phyloP scores from a whole-genome alignment of 2,113 vertebrate species.

The Heterotilapia buettikoferi region DNA sequence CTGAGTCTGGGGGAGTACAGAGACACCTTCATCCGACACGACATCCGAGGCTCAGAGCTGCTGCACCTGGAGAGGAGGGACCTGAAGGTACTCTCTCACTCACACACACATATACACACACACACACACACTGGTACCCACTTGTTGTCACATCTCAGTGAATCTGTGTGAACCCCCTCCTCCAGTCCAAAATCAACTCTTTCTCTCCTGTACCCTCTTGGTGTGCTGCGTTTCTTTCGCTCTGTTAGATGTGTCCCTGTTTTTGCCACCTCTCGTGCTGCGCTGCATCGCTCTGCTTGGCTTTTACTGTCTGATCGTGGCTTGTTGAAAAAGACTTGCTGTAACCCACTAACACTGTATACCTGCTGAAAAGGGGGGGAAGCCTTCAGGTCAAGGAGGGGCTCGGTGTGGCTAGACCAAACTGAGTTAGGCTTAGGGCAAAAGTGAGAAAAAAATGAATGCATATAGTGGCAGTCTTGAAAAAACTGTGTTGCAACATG shows the following conservation, averaged over 20 bases:
- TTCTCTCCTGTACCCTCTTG: constrained; percentile 20
- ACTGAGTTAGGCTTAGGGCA: neutral
- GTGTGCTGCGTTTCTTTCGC: neutral
- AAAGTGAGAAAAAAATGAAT: neutral
- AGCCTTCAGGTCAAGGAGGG: neutral
- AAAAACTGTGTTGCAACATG: neutral
- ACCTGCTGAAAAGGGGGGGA: constrained; percentile 7
- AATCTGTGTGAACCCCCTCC: constrained; percentile 73
- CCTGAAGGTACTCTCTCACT: constrained; percentile 87
- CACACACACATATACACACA: neutral
- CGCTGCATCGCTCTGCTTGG: constrained; percentile 72
- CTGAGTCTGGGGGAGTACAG: constrained; percentile 99
- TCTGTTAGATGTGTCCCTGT: constrained; percentile 41
- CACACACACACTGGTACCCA: neutral
- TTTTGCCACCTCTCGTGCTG: constrained; percentile 36
- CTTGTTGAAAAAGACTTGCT: constrained; percentile 40
- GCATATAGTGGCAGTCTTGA: neutral
- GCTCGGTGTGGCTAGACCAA: neutral
- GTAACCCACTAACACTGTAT: constrained; percentile 59
- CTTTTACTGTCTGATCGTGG: constrained; percentile 60
- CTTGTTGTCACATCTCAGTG: neutral
- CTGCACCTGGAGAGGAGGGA: constrained; percentile 99
- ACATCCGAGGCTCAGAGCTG: constrained; percentile 98
- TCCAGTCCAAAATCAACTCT: constrained; percentile 64
- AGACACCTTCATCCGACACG: constrained; percentile 96